Percentiles rank a stretch among this genome's conserved stretches.
phyloP scores from a whole-genome alignment of 2,888 invertebrate species.

The Globia sparganii region DNA sequence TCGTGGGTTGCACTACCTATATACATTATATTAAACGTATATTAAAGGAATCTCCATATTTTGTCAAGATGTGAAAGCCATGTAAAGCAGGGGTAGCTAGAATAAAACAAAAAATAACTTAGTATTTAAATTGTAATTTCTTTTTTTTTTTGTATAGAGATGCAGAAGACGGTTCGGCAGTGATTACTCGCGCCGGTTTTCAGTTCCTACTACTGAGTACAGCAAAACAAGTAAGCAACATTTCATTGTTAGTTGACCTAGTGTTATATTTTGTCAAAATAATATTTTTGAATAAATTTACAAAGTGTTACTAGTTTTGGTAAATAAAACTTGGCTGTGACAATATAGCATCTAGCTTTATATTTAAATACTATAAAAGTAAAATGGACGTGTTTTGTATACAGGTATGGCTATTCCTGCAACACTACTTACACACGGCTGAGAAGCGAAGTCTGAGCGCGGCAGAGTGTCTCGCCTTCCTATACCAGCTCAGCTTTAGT shows the following conservation, averaged over 20 bases:
- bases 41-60: not conserved
- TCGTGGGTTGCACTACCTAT: no score
- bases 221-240: conserved; percentile 92
- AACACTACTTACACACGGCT: conserved; percentile 98
- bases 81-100: not conserved
- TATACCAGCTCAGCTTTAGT: conserved; percentile 99
- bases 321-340: not conserved
- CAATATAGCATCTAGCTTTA: not conserved
- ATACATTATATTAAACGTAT: not conserved
- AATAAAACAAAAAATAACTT: not conserved
- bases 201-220: conserved; percentile 98
- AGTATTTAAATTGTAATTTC: not conserved
- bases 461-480: conserved; percentile 97
- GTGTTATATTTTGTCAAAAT: not conserved
- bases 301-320: not conserved
- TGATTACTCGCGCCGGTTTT: conserved; percentile 98
- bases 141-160: conserved; percentile 87
- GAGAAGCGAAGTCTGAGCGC: conserved; percentile 96
- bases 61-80: not conserved
- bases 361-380: not conserved
- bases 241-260: not conserved
- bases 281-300: not conserved
- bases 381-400: not conserved
- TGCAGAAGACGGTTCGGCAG: conserved; percentile 94
- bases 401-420: conserved; percentile 98